Percentiles rank a stretch among this genome's conserved stretches.
Conservation (phyloP, 1,140 invertebrate genomes). For the Drosophila ogumai region DNA sequence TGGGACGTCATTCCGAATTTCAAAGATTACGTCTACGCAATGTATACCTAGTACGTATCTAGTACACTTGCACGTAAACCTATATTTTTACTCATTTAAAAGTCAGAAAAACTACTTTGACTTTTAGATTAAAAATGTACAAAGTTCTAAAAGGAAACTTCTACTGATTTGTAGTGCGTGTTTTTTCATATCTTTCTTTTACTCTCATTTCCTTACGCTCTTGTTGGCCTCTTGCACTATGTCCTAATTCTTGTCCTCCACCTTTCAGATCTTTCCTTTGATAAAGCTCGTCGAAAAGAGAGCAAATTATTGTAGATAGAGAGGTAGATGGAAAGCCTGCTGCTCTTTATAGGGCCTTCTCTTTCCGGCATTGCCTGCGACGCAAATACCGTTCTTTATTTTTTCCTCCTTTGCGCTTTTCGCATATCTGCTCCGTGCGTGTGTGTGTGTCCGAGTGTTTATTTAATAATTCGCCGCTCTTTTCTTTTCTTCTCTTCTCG, state of each 20-base stretch:
- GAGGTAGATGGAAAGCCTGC: conserved; percentile 5
- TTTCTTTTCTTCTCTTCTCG: conserved; percentile 58
- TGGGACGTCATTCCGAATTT: conserved; percentile 1
- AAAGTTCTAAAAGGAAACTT: not conserved
- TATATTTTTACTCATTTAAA: not conserved
- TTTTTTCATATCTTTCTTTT: conserved; percentile 1
- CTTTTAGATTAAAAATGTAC: conserved; percentile 4
- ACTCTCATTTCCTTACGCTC: not conserved
- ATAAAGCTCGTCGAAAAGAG: conserved; percentile 19
- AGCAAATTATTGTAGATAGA: conserved; percentile 26
- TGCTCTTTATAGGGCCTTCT: conserved; percentile 36
- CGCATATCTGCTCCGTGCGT: conserved; percentile 55
- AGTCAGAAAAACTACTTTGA: not conserved
- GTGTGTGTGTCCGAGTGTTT: conserved; percentile 67
- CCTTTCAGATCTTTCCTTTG: conserved; percentile 16
- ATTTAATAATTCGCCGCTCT: conserved; percentile 74
- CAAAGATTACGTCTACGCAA: not conserved
- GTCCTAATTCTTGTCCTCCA: conserved; percentile 45
- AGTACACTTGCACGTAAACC: conserved; percentile 8
- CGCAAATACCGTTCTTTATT: conserved; percentile 78
- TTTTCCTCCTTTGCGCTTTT: conserved; percentile 55
- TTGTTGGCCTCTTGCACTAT: conserved; percentile 15
- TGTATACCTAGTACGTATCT: not conserved
- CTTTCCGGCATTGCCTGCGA: conserved; percentile 58
- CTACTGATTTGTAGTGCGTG: not conserved